Percentiles rank a stretch among this genome's conserved stretches.
phyloP scores from a whole-genome alignment of 2,113 vertebrate genomes.

The Martes martes region DNA sequence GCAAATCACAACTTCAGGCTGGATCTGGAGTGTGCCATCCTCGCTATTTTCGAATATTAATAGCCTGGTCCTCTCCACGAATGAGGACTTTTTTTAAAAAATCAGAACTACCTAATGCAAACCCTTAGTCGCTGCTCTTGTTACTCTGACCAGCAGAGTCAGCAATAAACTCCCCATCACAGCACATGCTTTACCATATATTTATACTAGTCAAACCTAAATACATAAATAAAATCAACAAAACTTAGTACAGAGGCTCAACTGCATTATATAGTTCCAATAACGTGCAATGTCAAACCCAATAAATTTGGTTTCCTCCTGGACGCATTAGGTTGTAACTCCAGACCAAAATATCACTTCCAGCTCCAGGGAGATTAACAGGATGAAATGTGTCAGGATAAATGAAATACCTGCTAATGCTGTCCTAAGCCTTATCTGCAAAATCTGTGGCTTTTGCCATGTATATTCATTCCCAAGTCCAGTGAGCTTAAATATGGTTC shows the following conservation, averaged over 20 bases:
- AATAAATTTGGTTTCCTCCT: constrained; percentile 62
- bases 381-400: constrained; percentile 41
- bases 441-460: constrained; percentile 21
- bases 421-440: constrained; percentile 32
- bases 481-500: constrained; percentile 19
- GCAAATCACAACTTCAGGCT: constrained; percentile 26
- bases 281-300: constrained; percentile 49
- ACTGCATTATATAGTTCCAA: constrained; percentile 38
- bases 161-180: constrained; percentile 53
- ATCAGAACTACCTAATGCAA: constrained; percentile 50
- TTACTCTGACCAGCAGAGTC: constrained; percentile 5
- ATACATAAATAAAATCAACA: constrained; percentile 68
- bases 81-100: constrained; percentile 35
- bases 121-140: constrained; percentile 29
- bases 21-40: not conserved
- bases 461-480: not conserved
- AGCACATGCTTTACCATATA: constrained; percentile 55
- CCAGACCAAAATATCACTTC: constrained; percentile 51
- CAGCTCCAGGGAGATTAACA: constrained; percentile 53
- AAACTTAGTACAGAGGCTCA: constrained; percentile 48
- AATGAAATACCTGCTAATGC: constrained; percentile 44
- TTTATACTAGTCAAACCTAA: constrained; percentile 64
- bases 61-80: constrained; percentile 28
- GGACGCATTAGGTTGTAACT: constrained; percentile 40
- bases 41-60: constrained; percentile 49